A percentile compares a stretch with the other conserved stretches of the same genome.
phyloP scores from a whole-genome alignment of 2,888 invertebrate species.

The Epistrophe grossulariae region DNA sequence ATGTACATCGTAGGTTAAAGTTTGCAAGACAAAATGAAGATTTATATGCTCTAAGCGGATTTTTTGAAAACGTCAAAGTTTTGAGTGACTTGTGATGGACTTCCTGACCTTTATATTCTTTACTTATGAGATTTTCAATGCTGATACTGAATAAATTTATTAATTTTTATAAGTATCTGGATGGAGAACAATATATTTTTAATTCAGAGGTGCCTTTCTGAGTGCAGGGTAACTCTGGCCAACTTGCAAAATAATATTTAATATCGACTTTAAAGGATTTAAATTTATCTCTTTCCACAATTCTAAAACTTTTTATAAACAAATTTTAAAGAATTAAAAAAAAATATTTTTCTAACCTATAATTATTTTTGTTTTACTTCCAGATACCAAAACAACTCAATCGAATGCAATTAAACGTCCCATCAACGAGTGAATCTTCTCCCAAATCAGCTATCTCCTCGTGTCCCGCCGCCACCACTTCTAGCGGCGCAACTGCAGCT shows the following conservation, averaged over 20 bases:
- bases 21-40: neutral
- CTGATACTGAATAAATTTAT: neutral
- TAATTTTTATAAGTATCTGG: neutral
- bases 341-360: too few species aligned
- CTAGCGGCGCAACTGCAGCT: neutral
- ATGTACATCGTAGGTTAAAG: neutral
- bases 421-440: conserved; percentile 50
- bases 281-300: too few species aligned
- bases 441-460: conserved; percentile 65
- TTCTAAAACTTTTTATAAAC: too few species aligned
- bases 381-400: conserved; percentile 76
- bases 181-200: neutral
- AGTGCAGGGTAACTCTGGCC: too few species aligned
- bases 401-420: conserved; percentile 74
- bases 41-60: conserved; percentile 10
- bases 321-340: too few species aligned
- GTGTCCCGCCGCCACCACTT: conserved; percentile 58
- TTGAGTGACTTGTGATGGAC: conserved; percentile 4
- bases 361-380: conserved; percentile 45
- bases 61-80: conserved; percentile 4
- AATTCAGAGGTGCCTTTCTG: too few species aligned
- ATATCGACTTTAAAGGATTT: too few species aligned
- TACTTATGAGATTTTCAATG: neutral
- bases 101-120: neutral
- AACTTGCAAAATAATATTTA: too few species aligned